Conservation (phyloP, 1,140 invertebrate genomes). For the Acromyrmex charruanus region DNA sequence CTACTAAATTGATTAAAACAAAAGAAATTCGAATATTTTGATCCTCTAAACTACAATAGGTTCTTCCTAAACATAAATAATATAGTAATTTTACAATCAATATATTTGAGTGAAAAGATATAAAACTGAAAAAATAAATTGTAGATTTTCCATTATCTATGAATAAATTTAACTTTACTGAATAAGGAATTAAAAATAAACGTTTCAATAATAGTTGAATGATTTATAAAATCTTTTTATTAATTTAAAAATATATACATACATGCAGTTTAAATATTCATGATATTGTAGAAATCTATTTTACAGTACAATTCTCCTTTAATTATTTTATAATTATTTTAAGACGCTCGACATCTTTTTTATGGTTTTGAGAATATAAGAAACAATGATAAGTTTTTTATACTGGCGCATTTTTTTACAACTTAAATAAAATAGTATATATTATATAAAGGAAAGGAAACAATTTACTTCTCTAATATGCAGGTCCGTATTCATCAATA, state of each 20-base stretch:
- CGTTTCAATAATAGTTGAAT: neutral
- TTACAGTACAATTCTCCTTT: neutral
- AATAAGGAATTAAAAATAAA: constrained; percentile 2
- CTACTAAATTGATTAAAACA: too few relatives aligned
- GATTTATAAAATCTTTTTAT: neutral
- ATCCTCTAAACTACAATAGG: too few relatives aligned
- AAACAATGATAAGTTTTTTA: constrained; percentile 1
- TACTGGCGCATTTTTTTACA: constrained; percentile 7
- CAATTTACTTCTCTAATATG: constrained; percentile 63
- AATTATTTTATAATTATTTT: neutral
- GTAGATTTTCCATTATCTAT: neutral
- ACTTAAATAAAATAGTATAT: constrained; percentile 15
- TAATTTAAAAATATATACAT: neutral
- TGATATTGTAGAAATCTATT: neutral
- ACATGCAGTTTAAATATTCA: neutral
- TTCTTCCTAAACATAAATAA: constrained; percentile 21
- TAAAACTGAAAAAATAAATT: constrained; percentile 1
- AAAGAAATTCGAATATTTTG: too few relatives aligned
- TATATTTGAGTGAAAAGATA: neutral
- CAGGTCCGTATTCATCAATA: constrained; percentile 60
- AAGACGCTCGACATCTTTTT: neutral
- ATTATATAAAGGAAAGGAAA: neutral
- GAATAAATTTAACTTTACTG: neutral
- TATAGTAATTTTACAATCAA: constrained; percentile 29
- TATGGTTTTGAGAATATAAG: neutral